Percentiles rank a stretch among this genome's conserved stretches.
Conservation (phyloP, 2,888 invertebrate species). For the Cheilosia grossa region DNA sequence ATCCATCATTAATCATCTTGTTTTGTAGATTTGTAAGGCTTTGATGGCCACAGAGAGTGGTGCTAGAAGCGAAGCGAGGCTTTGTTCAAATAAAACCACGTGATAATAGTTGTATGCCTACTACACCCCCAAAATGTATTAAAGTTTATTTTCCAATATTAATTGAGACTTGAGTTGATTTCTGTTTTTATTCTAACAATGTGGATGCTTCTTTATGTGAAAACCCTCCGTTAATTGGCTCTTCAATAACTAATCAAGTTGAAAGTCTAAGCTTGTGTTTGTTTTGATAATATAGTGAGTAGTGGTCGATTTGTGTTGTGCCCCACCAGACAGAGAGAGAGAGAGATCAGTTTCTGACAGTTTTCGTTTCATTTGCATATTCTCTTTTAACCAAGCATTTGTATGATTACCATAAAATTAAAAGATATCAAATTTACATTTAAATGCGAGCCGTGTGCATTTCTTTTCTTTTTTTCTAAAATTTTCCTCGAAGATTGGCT, state of each 20-base stretch:
- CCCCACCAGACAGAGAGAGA: not conserved
- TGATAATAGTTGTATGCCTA: conserved; percentile 22
- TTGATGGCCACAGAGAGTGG: conserved; percentile 17
- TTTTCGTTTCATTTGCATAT: conserved; percentile 18
- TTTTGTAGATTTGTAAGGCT: conserved; percentile 43
- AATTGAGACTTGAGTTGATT: conserved; percentile 25
- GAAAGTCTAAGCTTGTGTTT: conserved; percentile 3
- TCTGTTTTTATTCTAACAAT: conserved; percentile 30
- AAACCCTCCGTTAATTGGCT: not conserved
- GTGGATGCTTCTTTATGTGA: not conserved
- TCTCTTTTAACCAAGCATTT: conserved; percentile 5
- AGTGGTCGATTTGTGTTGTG: not conserved
- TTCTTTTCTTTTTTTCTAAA: not conserved
- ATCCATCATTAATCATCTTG: conserved; percentile 26
- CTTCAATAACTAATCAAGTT: not conserved
- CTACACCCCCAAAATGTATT: conserved; percentile 29
- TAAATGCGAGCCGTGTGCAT: conserved; percentile 3
- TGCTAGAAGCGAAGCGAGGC: conserved; percentile 55
- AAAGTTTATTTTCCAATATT: conserved; percentile 35
- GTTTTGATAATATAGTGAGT: conserved; percentile 2
- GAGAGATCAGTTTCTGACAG: not conserved
- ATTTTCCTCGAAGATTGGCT: conserved; percentile 6
- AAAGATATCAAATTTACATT: not conserved
- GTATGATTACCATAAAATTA: not conserved
- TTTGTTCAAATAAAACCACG: conserved; percentile 38